Evolutionary conservation across 2,888 invertebrate species (phyloP).

Genomic region (Microchrysa polita): DNA sequence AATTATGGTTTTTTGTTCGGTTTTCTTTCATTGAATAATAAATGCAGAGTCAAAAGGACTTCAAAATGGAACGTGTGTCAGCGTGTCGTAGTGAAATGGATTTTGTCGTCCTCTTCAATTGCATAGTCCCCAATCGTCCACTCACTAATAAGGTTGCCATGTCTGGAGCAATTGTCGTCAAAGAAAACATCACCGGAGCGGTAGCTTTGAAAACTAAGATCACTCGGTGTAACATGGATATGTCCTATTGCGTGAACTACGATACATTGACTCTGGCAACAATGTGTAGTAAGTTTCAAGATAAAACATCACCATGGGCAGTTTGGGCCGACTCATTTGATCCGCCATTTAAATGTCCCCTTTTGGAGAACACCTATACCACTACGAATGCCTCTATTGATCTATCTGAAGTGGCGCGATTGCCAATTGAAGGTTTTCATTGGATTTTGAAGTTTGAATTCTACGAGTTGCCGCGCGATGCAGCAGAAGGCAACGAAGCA

Average conservation of each 20-base stretch:
- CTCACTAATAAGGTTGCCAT: constrained; percentile 35
- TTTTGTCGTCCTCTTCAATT: constrained; percentile 23
- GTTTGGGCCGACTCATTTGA: constrained; percentile 31
- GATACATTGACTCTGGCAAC: constrained; percentile 15
- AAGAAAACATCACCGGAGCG: constrained; percentile 40
- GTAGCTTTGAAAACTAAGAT: constrained; percentile 36
- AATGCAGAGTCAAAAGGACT: constrained; percentile 37
- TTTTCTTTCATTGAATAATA: no score
- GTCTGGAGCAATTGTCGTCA: constrained; percentile 41
- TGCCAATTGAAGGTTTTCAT: constrained; percentile 46
- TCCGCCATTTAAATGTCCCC: constrained; percentile 42
- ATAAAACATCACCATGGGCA: constrained; percentile 31
- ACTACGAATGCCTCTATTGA: constrained; percentile 22
- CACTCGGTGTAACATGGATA: constrained; percentile 45
- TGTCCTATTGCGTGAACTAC: constrained; percentile 43
- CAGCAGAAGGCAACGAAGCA: background rate
- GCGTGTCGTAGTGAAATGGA: constrained; percentile 33
- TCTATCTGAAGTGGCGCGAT: constrained; percentile 19
- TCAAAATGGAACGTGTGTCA: constrained; percentile 43
- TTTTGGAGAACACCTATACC: constrained; percentile 30
- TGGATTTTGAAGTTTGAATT: constrained; percentile 45
- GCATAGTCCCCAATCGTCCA: constrained; percentile 43
- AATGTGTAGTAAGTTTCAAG: constrained; percentile 40
- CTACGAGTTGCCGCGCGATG: background rate
- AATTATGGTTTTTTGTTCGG: no score